Evolutionary conservation across 2,888 invertebrate species (phyloP).

Genomic region (Thereva unica): DNA sequence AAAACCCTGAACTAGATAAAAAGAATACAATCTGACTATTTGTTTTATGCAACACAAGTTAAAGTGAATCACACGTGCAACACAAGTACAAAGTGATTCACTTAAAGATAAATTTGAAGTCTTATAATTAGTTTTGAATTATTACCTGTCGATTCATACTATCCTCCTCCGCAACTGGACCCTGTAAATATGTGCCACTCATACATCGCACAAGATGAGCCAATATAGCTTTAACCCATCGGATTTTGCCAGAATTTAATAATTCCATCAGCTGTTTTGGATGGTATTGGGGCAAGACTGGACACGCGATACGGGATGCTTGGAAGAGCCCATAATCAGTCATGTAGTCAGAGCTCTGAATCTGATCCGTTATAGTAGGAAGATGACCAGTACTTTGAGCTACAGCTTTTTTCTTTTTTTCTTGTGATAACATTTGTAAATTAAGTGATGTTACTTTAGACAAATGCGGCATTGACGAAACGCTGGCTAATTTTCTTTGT

Average conservation of each 20-base stretch:
- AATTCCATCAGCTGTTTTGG: constrained; percentile 98
- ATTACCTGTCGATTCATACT: constrained; percentile 13
- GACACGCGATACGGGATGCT: constrained; percentile 95
- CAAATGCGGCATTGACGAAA: constrained; percentile 78
- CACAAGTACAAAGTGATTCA: no score
- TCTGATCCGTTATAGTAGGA: constrained; percentile 50
- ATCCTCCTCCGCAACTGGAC: constrained; percentile 65
- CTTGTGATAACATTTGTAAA: constrained; percentile 75
- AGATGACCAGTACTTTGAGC: constrained; percentile 55
- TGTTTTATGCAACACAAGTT: no score
- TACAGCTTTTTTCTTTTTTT: constrained; percentile 66
- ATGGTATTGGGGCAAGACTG: constrained; percentile 98
- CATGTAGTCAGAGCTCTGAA: constrained; percentile 75
- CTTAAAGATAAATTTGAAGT: no score
- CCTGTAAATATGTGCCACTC: constrained; percentile 64
- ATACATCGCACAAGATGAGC: constrained; percentile 90
- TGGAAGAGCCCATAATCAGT: constrained; percentile 95
- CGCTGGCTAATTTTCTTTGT: constrained; percentile 69
- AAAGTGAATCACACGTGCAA: no score
- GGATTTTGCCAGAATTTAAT: constrained; percentile 95
- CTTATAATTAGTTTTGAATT: background rate
- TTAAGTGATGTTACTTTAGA: constrained; percentile 85
- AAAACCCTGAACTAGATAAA: background rate
- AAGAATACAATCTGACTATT: no score
- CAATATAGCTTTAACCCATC: constrained; percentile 97